phyloP scores from a whole-genome alignment of 2,113 vertebrate species.

The Cavia aperea region DNA sequence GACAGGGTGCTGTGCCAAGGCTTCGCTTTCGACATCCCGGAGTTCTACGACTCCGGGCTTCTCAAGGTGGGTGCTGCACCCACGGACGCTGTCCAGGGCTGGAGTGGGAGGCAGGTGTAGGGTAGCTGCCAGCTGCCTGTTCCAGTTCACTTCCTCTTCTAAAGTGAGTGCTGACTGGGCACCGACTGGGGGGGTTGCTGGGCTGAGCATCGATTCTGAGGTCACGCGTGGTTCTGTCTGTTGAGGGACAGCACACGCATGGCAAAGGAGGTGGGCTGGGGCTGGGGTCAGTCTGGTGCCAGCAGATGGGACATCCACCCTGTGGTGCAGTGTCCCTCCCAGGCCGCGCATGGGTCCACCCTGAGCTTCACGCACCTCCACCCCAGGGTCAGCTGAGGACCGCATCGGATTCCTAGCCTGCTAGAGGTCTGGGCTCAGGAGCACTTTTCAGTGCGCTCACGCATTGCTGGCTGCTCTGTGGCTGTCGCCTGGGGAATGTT shows the following conservation, averaged over 20 bases:
- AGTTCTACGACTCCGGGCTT: slow-evolving; percentile 67
- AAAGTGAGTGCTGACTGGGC: not conserved
- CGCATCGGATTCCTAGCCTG: not conserved
- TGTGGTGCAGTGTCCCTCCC: fast-evolving
- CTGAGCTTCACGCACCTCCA: fast-evolving
- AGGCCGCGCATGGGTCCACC: fast-evolving
- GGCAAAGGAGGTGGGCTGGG: not conserved
- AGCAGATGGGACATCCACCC: not conserved
- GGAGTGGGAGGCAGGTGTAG: not conserved
- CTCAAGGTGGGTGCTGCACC: slow-evolving; percentile 71
- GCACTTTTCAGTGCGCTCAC: fast-evolving
- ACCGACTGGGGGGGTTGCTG: not conserved
- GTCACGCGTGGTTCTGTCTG: not conserved
- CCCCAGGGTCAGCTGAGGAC: not conserved
- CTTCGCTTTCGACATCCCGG: slow-evolving; percentile 74
- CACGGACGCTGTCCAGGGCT: fast-evolving
- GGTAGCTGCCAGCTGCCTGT: not conserved
- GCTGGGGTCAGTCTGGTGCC: not conserved
- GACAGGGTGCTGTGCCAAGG: slow-evolving; percentile 79
- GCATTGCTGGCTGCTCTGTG: fast-evolving
- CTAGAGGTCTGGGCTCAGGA: not conserved
- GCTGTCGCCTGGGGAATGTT: not conserved
- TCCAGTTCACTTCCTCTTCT: not conserved
- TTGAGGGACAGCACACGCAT: fast-evolving
- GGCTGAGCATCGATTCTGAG: fast-evolving